A percentile compares a stretch with the other conserved stretches of the same genome.
These are phyloP conservation scores for Tachina lurida DNA, from an alignment of 2,888 invertebrate genomes.

Conservation along the genomic window DNA sequence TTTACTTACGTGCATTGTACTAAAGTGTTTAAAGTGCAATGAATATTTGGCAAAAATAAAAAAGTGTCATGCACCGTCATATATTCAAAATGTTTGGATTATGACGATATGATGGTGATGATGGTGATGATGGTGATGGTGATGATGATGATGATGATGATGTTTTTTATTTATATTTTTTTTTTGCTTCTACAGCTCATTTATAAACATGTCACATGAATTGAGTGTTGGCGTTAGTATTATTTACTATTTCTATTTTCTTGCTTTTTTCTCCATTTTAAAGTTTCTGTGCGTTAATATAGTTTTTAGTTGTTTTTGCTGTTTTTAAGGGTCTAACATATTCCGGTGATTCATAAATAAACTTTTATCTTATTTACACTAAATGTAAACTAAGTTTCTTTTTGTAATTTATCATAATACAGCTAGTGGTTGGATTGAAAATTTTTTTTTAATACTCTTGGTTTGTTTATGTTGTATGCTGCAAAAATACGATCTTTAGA, in stretches of 20 bases:
- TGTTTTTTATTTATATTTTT: neutral
- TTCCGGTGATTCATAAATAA: constrained; percentile 22
- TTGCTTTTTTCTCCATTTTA: too few species aligned
- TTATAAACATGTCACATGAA: constrained; percentile 65
- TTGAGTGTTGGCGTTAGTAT: constrained; percentile 60
- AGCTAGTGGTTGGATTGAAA: neutral
- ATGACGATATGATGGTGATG: constrained; percentile 39
- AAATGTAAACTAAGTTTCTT: constrained; percentile 22
- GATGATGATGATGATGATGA: constrained; percentile 9
- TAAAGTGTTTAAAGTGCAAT: constrained; percentile 4
- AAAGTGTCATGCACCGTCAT: constrained; percentile 24
- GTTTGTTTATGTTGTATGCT: neutral
- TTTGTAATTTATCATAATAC: constrained; percentile 9
- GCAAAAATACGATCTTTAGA: neutral
- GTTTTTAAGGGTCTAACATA: constrained; percentile 33
- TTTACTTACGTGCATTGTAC: constrained; percentile 1
- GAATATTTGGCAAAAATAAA: constrained; percentile 39
- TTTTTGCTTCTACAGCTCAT: constrained; percentile 37
- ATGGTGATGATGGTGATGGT: constrained; percentile 6
- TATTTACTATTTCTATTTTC: constrained; percentile 44
- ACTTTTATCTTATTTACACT: constrained; percentile 42
- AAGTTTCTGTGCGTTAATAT: constrained; percentile 13
- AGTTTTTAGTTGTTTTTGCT: constrained; percentile 15
- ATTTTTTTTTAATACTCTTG: neutral
- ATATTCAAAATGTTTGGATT: constrained; percentile 44